Conservation (phyloP, 2,113 vertebrate species). For the Microcebus tavaratra region DNA sequence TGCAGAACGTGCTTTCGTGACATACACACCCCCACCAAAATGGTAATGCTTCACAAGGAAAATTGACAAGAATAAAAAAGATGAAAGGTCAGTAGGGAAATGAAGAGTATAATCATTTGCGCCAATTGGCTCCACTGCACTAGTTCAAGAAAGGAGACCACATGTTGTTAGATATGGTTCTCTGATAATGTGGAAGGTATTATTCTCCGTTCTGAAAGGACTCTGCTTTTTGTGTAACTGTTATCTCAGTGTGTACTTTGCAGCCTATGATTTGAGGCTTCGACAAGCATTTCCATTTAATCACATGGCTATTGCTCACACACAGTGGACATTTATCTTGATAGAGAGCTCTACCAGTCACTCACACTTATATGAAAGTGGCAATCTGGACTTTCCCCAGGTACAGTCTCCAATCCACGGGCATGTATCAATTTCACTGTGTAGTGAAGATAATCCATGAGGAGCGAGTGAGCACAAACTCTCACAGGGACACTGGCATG, state of each 20-base stretch:
- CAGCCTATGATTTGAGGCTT: neutral
- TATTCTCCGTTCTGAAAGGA: neutral
- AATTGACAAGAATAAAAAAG: conserved; percentile 57
- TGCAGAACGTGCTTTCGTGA: conserved; percentile 67
- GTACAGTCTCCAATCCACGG: neutral
- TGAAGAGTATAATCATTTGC: conserved; percentile 38
- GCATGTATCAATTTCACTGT: neutral
- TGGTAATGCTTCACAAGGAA: conserved; percentile 33
- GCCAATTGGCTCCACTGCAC: neutral
- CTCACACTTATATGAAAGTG: neutral
- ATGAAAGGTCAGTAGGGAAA: conserved; percentile 65
- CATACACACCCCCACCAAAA: conserved; percentile 37
- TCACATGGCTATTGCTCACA: neutral
- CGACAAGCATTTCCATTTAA: neutral
- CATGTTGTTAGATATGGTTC: neutral
- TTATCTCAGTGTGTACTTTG: neutral
- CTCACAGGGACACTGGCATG: neutral
- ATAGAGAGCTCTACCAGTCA: neutral
- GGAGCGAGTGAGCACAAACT: neutral
- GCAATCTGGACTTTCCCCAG: neutral
- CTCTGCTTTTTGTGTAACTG: neutral
- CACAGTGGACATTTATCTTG: neutral
- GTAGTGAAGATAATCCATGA: neutral
- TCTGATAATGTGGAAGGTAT: neutral
- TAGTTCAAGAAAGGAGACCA: neutral